Percentiles rank a stretch among this genome's conserved stretches.
Evolutionary conservation across 2,888 invertebrate genomes (phyloP).

Genomic region (Bembecia ichneumoniformis): DNA sequence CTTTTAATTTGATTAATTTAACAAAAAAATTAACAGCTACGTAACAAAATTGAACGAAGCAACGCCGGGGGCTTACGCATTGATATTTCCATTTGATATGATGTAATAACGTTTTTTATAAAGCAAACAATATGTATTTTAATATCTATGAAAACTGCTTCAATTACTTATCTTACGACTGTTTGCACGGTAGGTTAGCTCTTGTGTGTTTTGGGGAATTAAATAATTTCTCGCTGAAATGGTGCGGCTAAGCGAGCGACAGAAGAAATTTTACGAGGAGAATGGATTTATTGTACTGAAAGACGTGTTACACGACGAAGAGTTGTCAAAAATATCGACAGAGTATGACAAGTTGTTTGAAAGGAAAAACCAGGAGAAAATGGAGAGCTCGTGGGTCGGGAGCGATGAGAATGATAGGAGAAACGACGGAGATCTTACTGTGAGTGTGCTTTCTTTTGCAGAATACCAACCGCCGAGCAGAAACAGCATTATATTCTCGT

Average conservation of each 20-base stretch:
- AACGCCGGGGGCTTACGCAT: too few relatives aligned
- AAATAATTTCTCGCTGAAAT: background rate
- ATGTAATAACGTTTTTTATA: too few relatives aligned
- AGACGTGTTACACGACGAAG: conserved; percentile 45
- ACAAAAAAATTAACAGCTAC: too few relatives aligned
- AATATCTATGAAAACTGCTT: too few relatives aligned
- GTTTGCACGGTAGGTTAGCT: too few relatives aligned
- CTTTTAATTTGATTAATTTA: too few relatives aligned
- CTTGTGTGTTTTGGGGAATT: too few relatives aligned
- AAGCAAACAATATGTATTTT: too few relatives aligned
- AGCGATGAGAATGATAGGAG: conserved; percentile 40
- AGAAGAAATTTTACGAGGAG: conserved; percentile 60
- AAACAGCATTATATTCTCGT: too few relatives aligned
- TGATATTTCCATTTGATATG: too few relatives aligned
- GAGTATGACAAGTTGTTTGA: conserved; percentile 68
- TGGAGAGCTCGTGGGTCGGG: conserved; percentile 71
- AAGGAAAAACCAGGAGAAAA: conserved; percentile 54
- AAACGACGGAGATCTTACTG: conserved; percentile 30
- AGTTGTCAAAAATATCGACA: conserved; percentile 49
- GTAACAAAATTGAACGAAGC: too few relatives aligned
- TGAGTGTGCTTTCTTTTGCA: conserved; percentile 14
- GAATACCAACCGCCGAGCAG: background rate
- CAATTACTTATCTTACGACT: too few relatives aligned
- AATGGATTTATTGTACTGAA: conserved; percentile 70
- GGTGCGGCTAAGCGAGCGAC: conserved; percentile 30